phyloP scores from a whole-genome alignment of 37 sponge, comb jelly and placozoan genomes.

The Oscarella lobularis region DNA sequence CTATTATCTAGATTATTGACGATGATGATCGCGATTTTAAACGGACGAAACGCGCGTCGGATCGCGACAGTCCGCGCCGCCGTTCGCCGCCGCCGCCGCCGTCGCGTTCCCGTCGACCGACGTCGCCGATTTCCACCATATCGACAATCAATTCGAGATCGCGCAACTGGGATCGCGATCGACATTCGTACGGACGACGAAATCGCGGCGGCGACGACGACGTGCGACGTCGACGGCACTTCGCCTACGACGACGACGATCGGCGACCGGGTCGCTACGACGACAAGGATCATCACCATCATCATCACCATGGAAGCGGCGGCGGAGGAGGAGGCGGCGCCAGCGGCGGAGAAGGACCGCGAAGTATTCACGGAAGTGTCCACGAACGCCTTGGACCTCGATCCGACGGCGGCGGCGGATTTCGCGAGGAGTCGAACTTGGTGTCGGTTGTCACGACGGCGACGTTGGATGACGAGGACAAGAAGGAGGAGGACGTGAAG shows the following conservation, averaged over 20 bases:
- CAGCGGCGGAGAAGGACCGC: not conserved
- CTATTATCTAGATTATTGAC: constrained; percentile 46
- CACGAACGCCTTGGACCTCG: not conserved
- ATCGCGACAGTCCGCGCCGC: not conserved
- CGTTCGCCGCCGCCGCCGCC: not conserved
- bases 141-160: not conserved
- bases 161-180: not conserved
- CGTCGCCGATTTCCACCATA: not conserved
- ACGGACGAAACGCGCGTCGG: constrained; percentile 23
- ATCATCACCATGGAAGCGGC: too few species aligned
- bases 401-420: not conserved
- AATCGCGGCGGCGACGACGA: constrained; percentile 10
- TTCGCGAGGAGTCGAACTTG: not conserved
- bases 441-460: too few species aligned
- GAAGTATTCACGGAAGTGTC: not conserved
- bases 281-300: not conserved
- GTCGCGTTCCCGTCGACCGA: too few species aligned
- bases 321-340: too few species aligned
- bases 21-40: constrained; percentile 83
- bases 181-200: not conserved
- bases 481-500: not conserved
- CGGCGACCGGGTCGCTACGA: not conserved
- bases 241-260: not conserved
- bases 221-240: not conserved
- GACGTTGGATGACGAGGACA: not conserved